A percentile compares a stretch with the other conserved stretches of the same genome.
Conservation (phyloP, 35 echinoderm and acorn worm species). For the Apostichopus parvimensis region DNA sequence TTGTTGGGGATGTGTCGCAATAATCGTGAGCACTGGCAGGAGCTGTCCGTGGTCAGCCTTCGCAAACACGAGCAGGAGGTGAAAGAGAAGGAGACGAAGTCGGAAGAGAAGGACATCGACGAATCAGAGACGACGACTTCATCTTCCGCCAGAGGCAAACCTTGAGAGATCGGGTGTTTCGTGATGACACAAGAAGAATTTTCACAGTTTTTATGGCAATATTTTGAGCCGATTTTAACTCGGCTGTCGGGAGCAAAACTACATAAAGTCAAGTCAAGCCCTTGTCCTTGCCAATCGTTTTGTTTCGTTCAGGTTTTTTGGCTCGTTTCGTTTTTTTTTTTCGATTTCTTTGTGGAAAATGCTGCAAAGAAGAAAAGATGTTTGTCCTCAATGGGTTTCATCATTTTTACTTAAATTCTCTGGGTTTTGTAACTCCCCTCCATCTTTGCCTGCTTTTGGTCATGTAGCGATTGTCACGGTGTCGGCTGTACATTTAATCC, state of each 20-base stretch:
- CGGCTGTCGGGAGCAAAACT: slow-evolving; percentile 4
- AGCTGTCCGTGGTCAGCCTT: slow-evolving; percentile 63
- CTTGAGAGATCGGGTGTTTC: not conserved
- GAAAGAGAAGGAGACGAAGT: slow-evolving; percentile 55
- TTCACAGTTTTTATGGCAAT: slow-evolving; percentile 31
- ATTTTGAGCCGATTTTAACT: slow-evolving; percentile 9
- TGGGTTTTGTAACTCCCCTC: no score
- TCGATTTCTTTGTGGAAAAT: not conserved
- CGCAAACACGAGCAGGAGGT: slow-evolving; percentile 61
- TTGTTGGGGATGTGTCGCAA: slow-evolving; percentile 63
- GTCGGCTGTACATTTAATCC: no score
- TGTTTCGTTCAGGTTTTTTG: not conserved
- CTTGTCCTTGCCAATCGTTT: not conserved
- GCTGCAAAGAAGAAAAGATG: not conserved
- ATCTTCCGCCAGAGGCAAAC: slow-evolving; percentile 18
- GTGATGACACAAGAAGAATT: not conserved
- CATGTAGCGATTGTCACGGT: no score
- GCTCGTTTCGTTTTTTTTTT: not conserved
- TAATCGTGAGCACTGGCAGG: slow-evolving; percentile 88
- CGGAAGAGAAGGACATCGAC: slow-evolving; percentile 94
- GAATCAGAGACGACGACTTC: slow-evolving; percentile 73
- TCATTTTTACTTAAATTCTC: not conserved
- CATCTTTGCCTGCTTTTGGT: no score
- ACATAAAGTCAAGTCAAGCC: not conserved
- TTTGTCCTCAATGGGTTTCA: not conserved